A percentile compares a stretch with the other conserved stretches of the same genome.
Evolutionary conservation across 2,113 vertebrate genomes (phyloP).

Genomic region (Chaenogobius annularis): DNA sequence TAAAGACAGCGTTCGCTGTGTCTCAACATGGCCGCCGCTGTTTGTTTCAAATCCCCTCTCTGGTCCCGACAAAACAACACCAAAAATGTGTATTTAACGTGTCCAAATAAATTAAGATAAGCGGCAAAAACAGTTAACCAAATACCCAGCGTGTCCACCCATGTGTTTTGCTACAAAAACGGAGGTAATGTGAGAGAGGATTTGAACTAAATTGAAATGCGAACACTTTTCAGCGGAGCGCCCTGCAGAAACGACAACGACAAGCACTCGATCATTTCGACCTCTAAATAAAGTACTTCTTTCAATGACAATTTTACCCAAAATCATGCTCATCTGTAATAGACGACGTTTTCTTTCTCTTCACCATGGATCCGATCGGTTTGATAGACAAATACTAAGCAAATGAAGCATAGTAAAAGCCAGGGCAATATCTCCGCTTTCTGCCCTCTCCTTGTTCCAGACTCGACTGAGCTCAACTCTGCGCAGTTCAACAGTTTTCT

Average conservation of each 20-base stretch:
- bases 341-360: conserved; percentile 81
- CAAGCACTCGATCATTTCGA: conserved; percentile 72
- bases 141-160: conserved; percentile 7
- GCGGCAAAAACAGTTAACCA: conserved; percentile 25
- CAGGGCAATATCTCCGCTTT: conserved; percentile 69
- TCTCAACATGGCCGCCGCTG: conserved; percentile 99
- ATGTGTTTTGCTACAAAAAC: conserved; percentile 26
- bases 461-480: conserved; percentile 80
- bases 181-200: conserved; percentile 32
- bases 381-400: conserved; percentile 66
- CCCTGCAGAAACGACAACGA: conserved; percentile 81
- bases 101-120: conserved; percentile 37
- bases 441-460: conserved; percentile 68
- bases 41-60: conserved; percentile 97
- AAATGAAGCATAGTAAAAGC: conserved; percentile 80
- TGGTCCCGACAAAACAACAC: conserved; percentile 89
- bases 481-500: conserved; percentile 75
- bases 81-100: conserved; percentile 67
- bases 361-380: conserved; percentile 85
- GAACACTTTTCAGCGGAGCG: conserved; percentile 82
- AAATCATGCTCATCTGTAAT: conserved; percentile 78
- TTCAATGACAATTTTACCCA: conserved; percentile 74
- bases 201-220: conserved; percentile 74
- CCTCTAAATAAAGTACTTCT: conserved; percentile 80
- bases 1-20: conserved; percentile 79